Evolutionary conservation across 2,888 invertebrate genomes (phyloP), one percentile per base, ranked within the genome.

Genomic region (Lepidonotus clava): DNA sequence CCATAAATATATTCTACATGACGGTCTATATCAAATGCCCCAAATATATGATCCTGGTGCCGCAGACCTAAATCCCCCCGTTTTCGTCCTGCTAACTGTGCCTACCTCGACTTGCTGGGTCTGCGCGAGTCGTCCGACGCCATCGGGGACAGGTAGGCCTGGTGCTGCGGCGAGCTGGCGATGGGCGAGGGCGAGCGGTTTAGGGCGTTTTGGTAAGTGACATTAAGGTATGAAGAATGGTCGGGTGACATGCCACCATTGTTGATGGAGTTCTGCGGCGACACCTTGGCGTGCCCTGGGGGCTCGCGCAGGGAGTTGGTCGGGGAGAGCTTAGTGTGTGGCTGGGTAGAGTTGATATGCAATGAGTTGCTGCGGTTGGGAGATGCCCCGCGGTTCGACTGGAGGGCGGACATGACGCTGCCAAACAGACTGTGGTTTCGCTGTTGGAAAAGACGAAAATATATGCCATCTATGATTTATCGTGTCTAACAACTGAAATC

Each of bases 401-500:
- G 56, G 36, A 86, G 90, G 34, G 93, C 93, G 80, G 91, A 93
- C 90, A 94, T 92, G 83, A 98, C 98, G 92, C 97, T 98, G 86
- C 99, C 99, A 93, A 99, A 99, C 84, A 99, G 95, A 80, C 98
- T 97, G 94, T 99, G 99, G 94, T 99, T 98, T 93, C 99, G 96
- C 98, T 98, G 95, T 41, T 71, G 71, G 38, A 36, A 38, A 71
- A 18, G 18, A 18, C 90, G 90, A 83, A 32, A 86, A 18, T 80
- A 34, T 11, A 46, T 46, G 46, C 18, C 8, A 8, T 46, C 18
- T 11, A 46, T 46, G 46, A n/a, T n/a, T n/a, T n/a, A n/a, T n/a
- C n/a, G n/a, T n/a, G n/a, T n/a, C n/a, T n/a, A n/a, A n/a, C n/a
- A n/a, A n/a, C n/a, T n/a, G n/a, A n/a, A n/a, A n/a, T n/a, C n/a